Evolutionary conservation across 92 coral and sea anemone species (phyloP).

Genomic region (Umimayanthus chanpuru): DNA sequence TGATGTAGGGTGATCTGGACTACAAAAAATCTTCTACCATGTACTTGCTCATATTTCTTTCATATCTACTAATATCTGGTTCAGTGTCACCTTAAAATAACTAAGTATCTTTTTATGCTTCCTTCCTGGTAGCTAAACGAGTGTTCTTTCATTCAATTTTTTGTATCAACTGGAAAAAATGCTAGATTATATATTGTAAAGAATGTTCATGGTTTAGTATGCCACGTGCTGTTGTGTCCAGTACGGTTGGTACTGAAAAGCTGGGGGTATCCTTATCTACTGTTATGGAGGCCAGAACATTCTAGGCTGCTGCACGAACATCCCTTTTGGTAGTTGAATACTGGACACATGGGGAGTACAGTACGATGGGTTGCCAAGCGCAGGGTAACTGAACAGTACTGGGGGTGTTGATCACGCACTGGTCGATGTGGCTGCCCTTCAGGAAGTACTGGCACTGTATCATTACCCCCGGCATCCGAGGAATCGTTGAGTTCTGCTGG

Average conservation of each 20-base stretch:
- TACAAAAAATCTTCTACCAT: neutral
- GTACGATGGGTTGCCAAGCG: constrained; percentile 19
- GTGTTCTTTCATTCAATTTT: neutral
- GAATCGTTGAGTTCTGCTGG: constrained; percentile 2
- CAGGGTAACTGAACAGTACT: constrained; percentile 17
- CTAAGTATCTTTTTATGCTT: constrained; percentile 10
- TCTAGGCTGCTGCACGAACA: neutral
- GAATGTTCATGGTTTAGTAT: neutral
- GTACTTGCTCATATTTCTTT: neutral
- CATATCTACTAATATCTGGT: neutral
- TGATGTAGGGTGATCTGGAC: constrained; percentile 37
- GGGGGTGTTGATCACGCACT: constrained; percentile 17
- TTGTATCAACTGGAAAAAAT: neutral
- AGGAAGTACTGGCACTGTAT: neutral
- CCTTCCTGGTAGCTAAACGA: neutral
- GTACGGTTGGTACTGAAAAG: neutral
- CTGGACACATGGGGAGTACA: constrained; percentile 27
- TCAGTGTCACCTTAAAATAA: constrained; percentile 23
- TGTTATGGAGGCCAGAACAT: neutral
- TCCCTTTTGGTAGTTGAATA: constrained; percentile 11
- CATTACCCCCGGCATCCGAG: neutral
- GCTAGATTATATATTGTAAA: neutral
- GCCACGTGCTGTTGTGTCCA: constrained; percentile 16
- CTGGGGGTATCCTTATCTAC: constrained; percentile 2
- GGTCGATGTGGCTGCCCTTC: constrained; percentile 9